Evolutionary conservation across 2,797 vertebrate genomes (phyloP).

Genomic region (Streptopelia turtur): DNA sequence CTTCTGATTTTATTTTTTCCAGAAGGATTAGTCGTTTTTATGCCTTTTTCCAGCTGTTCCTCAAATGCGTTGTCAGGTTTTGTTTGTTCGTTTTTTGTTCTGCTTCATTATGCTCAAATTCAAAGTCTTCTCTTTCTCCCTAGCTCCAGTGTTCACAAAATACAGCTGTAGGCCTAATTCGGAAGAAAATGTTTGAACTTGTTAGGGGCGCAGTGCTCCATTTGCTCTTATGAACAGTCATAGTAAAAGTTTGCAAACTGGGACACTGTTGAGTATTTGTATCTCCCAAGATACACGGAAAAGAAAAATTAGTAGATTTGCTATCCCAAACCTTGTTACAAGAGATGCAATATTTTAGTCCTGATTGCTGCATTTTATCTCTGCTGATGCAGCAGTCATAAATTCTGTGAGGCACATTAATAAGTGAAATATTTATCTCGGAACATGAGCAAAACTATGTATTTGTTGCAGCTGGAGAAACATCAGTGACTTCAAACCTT

Average conservation of each 20-base stretch:
- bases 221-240: neutral
- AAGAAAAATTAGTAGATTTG: slow-evolving; percentile 15
- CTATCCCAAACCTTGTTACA: neutral
- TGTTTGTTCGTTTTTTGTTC: neutral
- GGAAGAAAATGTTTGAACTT: neutral
- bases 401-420: neutral
- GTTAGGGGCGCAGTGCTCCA: neutral
- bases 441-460: neutral
- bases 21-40: slow-evolving; percentile 16
- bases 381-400: neutral
- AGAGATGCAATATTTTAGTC: neutral
- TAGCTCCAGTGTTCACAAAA: neutral
- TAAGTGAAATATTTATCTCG: slow-evolving; percentile 13
- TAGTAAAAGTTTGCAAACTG: neutral
- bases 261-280: neutral
- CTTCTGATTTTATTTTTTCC: slow-evolving; percentile 19
- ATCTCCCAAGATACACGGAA: neutral
- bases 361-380: neutral
- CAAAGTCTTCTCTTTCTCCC: neutral
- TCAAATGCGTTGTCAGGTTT: neutral
- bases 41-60: neutral
- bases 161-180: neutral
- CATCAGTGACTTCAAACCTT: neutral
- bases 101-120: slow-evolving; percentile 14
- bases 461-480: neutral